These are phyloP conservation scores for Allochrocebus solatus DNA, from an alignment of 2,797 vertebrate species.

Conservation along the genomic window DNA sequence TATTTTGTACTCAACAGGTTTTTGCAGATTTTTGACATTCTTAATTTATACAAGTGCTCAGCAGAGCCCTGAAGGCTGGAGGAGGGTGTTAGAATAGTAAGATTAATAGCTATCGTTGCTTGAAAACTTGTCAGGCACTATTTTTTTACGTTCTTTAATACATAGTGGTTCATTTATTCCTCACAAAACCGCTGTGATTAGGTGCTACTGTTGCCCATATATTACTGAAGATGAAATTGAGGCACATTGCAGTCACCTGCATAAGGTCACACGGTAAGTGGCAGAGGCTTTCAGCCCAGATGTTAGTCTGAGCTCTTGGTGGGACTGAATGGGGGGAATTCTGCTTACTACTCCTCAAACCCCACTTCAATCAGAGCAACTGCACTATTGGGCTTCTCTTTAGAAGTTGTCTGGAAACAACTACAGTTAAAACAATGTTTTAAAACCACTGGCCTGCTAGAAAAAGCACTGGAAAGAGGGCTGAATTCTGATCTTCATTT, in stretches of 20 bases:
- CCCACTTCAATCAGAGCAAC: background rate
- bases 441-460: background rate
- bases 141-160: background rate
- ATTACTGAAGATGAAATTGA: background rate
- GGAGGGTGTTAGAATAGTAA: background rate
- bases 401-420: background rate
- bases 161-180: background rate
- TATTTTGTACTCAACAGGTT: background rate
- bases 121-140: background rate
- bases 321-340: background rate
- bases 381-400: background rate
- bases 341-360: background rate
- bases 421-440: background rate
- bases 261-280: background rate
- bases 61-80: background rate
- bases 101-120: background rate
- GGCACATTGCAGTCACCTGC: background rate
- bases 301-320: background rate
- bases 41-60: background rate
- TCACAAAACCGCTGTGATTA: background rate
- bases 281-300: background rate
- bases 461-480: background rate
- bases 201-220: background rate
- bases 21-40: constrained; percentile 28
- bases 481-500: background rate